Base-by-base conservation (phyloP, 1,140 invertebrate species). In the Caenorhabditis inopinata region DNA sequence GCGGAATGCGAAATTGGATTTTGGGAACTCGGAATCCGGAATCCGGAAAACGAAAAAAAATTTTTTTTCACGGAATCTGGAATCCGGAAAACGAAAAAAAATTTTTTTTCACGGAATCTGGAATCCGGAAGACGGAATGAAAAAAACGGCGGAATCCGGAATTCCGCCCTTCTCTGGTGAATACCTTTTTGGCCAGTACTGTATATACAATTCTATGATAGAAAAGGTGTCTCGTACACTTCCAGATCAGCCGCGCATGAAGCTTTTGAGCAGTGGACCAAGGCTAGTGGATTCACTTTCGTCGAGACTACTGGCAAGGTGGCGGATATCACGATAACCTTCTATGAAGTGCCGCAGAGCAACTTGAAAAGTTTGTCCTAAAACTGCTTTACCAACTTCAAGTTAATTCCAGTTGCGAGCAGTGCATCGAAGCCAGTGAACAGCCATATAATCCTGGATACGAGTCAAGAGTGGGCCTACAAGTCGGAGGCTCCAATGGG, bases 241-340 rank as follows among this genome's bases (percentile, higher is more conserved):
- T 35, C 51, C 18, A 79, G 68, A 25, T 58, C 62, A 74, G 78
- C 78, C 7, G 73, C 58, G 7, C 45, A 75, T 35, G 62, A 79
- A 35, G 78, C 78, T 12, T 79, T 79, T 21, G 73, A 74, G 35
- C 62, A 79, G 51, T 79, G 78, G 78, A 47, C 45, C 16, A 75
- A 21, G 35, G 58, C 42, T 14, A 74, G 51, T 38, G 62, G 62
- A 18, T 48, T 79, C 58, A 79, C 74, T 1, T 79, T 79, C 18
- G 73, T 74, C 12, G 62, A 79, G 21, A 35, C 35, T 16, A 75
- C 29, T 21, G 38, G 35, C 5, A 16, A 35, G 6, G 42, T 2
- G 12, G 32, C 78, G n/a, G 78, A 79, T 75, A 51, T 79, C 25
- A 62, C 58, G 4, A 75, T 79, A 0, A 46, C 78, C 14, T 79